Evolutionary conservation across 2,888 invertebrate species (phyloP), one percentile per base, ranked within the genome.

Genomic region (Labia minor): DNA sequence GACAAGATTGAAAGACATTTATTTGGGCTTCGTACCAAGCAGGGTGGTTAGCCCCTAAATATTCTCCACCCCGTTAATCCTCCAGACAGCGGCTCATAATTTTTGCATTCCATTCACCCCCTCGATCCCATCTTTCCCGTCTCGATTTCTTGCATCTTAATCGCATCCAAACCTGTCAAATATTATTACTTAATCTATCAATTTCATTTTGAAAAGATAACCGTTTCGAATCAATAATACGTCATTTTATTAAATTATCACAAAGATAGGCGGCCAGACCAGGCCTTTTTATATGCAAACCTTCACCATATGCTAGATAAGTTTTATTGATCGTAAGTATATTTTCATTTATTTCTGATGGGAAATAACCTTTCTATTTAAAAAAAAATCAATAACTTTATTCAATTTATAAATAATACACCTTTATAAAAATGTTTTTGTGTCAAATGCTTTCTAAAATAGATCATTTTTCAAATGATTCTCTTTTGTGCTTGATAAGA

Each of bases 221-320:
- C 49, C 49, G 49, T 16, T 49, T 10, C 49, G n/a, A 49, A 49
- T 49, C 49, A 49, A 49, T 49, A 49, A 49, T 49, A n/a, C 49
- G 49, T 49, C n/a, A 4, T 49, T 26, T 49, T 49, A 49, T 49
- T 49, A 49, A 49, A 49, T 49, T 49, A 49, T 49, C 49, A 11
- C 49, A 16, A 16, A 16, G 49, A n/a, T 26, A 26, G 26, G 26
- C 26, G 8, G 26, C 26, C 8, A 26, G 8, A 26, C 26, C n/a
- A 10, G 14, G 49, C n/a, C 8, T 49, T 49, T 49, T 49, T 49
- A 49, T 49, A 49, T 49, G 49, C 49, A 49, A 49, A 14, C 8
- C 49, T 49, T 14, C n/a, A 49, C 14, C 49, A 49, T 49, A 49
- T 49, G 49, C n/a, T 16, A 49, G 49, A 49, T 49, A 49, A 49